Evolutionary conservation across 2,888 invertebrate species (phyloP).

Genomic region (Drosophila pseudotakahashii): DNA sequence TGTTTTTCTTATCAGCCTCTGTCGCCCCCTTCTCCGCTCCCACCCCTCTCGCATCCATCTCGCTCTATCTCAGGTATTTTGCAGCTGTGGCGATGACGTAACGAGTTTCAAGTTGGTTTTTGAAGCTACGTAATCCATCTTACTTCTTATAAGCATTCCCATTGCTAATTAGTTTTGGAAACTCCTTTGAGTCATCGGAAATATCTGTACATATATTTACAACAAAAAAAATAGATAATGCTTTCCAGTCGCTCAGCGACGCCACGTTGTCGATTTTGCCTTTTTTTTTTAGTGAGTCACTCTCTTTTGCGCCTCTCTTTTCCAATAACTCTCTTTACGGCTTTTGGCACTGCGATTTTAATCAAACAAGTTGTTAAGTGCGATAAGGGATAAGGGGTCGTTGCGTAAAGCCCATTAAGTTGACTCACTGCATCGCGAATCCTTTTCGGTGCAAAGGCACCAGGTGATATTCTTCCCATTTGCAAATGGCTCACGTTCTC

Average conservation of each 20-base stretch:
- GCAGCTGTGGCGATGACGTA: conserved; percentile 63
- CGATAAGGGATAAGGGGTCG: conserved; percentile 64
- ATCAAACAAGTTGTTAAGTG: conserved; percentile 71
- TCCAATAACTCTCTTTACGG: conserved; percentile 7
- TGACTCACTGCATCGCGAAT: conserved; percentile 17
- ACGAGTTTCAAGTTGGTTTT: conserved; percentile 35
- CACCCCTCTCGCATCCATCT: background rate
- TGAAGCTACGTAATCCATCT: conserved; percentile 18
- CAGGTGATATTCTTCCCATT: conserved; percentile 34
- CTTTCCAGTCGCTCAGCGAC: conserved; percentile 6
- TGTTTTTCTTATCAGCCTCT: conserved; percentile 31
- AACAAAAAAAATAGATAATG: background rate
- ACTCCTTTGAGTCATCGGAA: conserved; percentile 3
- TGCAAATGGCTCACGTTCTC: conserved; percentile 51
- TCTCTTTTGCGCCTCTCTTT: conserved; percentile 26
- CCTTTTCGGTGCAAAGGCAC: conserved; percentile 6
- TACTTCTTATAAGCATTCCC: background rate
- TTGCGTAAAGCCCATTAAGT: conserved; percentile 30
- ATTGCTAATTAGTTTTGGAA: background rate
- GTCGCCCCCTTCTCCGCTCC: background rate
- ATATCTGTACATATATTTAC: background rate
- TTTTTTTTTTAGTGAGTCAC: conserved; percentile 16
- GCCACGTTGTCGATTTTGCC: conserved; percentile 54
- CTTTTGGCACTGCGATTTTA: conserved; percentile 35
- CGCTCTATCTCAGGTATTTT: conserved; percentile 1